Percentiles rank a stretch among this genome's conserved stretches.
Evolutionary conservation across 2,113 vertebrate genomes (phyloP).

Genomic region (Podocnemis expansa): DNA sequence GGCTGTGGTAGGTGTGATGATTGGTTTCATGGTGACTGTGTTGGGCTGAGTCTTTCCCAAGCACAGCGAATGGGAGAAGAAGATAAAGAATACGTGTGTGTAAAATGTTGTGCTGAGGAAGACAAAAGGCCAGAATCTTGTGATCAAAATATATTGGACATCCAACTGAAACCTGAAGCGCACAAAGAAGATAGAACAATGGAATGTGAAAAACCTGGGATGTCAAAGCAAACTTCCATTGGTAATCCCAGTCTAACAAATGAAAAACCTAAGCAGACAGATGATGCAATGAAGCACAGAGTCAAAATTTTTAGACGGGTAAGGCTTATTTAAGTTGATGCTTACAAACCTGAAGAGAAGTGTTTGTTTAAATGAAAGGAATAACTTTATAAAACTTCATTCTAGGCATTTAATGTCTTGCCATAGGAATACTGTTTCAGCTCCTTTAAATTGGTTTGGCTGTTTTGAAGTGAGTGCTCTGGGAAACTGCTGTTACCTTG

Average conservation of each 20-base stretch:
- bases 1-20: constrained; percentile 97
- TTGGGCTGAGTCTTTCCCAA: constrained; percentile 93
- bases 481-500: rapidly evolving
- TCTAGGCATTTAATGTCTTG: not conserved
- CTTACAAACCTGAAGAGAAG: no score
- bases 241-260: constrained; percentile 49
- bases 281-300: constrained; percentile 78
- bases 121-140: constrained; percentile 82
- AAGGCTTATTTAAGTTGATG: constrained; percentile 22
- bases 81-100: constrained; percentile 96
- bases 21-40: constrained; percentile 98
- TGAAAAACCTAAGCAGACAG: constrained; percentile 70
- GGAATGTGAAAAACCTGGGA: constrained; percentile 80
- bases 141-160: constrained; percentile 72
- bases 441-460: not conserved
- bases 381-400: not conserved
- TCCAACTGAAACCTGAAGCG: constrained; percentile 73
- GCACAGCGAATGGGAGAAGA: constrained; percentile 96
- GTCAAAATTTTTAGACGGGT: constrained; percentile 91
- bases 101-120: constrained; percentile 95
- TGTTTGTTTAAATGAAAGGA: no score
- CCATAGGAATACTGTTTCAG: not conserved
- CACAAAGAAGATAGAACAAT: constrained; percentile 78
- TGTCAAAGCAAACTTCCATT: constrained; percentile 72
- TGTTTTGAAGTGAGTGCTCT: not conserved